Conservation (phyloP, 2,113 vertebrate species). For the Noturus placidus region DNA sequence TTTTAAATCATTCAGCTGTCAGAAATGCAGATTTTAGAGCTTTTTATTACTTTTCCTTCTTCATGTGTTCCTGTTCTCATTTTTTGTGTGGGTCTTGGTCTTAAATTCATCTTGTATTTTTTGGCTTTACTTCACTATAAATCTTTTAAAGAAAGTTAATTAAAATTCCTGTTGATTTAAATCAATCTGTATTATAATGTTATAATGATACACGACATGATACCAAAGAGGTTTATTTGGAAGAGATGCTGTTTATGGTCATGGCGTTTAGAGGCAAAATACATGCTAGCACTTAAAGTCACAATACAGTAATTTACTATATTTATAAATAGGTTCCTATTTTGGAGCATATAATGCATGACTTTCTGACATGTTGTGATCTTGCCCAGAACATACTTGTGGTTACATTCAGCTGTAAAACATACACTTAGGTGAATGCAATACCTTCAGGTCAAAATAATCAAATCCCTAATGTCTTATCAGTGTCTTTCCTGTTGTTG, state of each 20-base stretch:
- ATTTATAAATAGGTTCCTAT: constrained; percentile 59
- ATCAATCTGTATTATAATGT: constrained; percentile 35
- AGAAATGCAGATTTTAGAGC: constrained; percentile 36
- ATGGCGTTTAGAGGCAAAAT: constrained; percentile 39
- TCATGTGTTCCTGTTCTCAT: constrained; percentile 26
- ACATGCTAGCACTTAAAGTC: constrained; percentile 43
- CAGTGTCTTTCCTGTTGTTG: constrained; percentile 73
- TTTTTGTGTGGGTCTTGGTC: background rate
- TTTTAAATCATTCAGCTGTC: constrained; percentile 53
- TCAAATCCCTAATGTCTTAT: constrained; percentile 75
- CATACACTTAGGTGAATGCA: constrained; percentile 69
- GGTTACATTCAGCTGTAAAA: constrained; percentile 65
- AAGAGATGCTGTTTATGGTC: constrained; percentile 19
- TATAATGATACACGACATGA: constrained; percentile 23
- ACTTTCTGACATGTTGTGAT: constrained; percentile 69
- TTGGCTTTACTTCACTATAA: constrained; percentile 34
- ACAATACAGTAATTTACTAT: constrained; percentile 29
- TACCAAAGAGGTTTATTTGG: constrained; percentile 11
- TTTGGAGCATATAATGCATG: constrained; percentile 64
- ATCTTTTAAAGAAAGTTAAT: background rate
- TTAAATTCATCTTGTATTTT: constrained; percentile 9
- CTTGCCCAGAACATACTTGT: constrained; percentile 69
- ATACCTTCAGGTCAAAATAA: constrained; percentile 72
- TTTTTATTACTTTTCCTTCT: constrained; percentile 28
- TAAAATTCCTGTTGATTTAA: constrained; percentile 28